Base-by-base conservation (phyloP, 1,140 invertebrate genomes). In the Maniola jurtina region DNA sequence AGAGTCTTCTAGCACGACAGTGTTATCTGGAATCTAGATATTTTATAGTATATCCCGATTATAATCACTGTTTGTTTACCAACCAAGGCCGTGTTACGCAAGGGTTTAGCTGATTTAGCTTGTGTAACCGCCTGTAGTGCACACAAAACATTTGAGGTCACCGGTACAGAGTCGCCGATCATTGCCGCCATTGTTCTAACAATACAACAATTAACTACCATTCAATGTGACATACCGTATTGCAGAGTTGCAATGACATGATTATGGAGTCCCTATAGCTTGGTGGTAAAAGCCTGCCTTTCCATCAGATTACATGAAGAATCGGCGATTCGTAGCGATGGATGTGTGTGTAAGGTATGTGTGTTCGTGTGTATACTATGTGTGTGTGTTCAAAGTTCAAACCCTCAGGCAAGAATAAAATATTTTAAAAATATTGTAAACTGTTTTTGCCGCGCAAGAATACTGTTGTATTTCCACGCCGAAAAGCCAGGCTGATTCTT, bases 201-300 rank as follows among this genome's bases (percentile, higher is more conserved):
- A 52, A 52, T 52, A 11, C 48, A 52, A 52, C 48, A 52, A 52
- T 52, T 52, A 52, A 52, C 48, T n/a, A 13, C 42, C 42, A 45
- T 45, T 11, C 42, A 45, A 45, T 52, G 45, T 48, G 45, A 48
- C 45, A 52, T 25, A 52, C 14, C 2, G 48, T 25, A 25, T 52
- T 52, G 48, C 14, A 16, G 48, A 5, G 14, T 52, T 52, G 14
- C 48, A 52, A 52, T 52, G 45, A 11, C 48, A 52, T 9, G 15
- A 11, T 45, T 13, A 11, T 45, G 13, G 9, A 11, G 42, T 1
- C 13, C 9, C 9, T 40, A 40, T 40, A 25, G 25, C 25, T 25
- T 25, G 25, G 25, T 25, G 25, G 25, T 25, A 25, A 25, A 25
- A 25, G 25, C 1, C 25, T 25, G 25, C 25, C 25, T 25, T n/a